Base-by-base conservation (phyloP, 2,797 vertebrate genomes). In the Cynodonichthys magdalenae region DNA sequence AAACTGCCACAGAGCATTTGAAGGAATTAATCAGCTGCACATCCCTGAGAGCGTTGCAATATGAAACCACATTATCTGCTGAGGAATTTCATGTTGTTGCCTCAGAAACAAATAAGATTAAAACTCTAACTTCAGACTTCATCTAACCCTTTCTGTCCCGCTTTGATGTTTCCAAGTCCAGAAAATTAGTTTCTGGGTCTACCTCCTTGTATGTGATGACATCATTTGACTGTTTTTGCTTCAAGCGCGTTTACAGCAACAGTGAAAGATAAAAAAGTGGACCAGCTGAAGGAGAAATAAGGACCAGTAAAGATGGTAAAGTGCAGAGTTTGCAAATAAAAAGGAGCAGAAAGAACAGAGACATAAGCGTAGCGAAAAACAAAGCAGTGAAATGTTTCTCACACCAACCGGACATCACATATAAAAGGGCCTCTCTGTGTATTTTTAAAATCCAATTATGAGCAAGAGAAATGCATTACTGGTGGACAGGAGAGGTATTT, bases 361-460 rank as follows among this genome's bases (percentile, higher is more conserved):
- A 54, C 24, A 36, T 31, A 63, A 51, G 67, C 53, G 66, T 41
- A 17, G 5, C 45, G 56, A 45, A 56, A 46, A 64, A 69, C 17
- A 14, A 19, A 52, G 17, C 36, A 59, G 47, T 41, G 53, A 69
- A 71, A 75, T 15, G 50, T 59, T 44, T 60, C 65, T 68, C 44
- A 59, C 53, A 45, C 66, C 66, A 54, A 55, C 62, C 48, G 63
- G 65, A 76, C 67, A 71, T 51, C 69, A 57, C 75, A 69, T 61
- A 67, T 56, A 77, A 83, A 78, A 53, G 63, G 59, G 53, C 12
- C 4, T 6, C 54, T 74, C 55, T 74, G 76, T 90, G 77, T 90
- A 87, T 89, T 89, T 86, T 83, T 87, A 73, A 89, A 85, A 89
- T 86, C 83, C 77, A 84, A 87, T 89, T 86, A 88, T 82, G 71